Evolutionary conservation across 2,888 invertebrate species (phyloP).

Genomic region (Drosophila nigricruria): DNA sequence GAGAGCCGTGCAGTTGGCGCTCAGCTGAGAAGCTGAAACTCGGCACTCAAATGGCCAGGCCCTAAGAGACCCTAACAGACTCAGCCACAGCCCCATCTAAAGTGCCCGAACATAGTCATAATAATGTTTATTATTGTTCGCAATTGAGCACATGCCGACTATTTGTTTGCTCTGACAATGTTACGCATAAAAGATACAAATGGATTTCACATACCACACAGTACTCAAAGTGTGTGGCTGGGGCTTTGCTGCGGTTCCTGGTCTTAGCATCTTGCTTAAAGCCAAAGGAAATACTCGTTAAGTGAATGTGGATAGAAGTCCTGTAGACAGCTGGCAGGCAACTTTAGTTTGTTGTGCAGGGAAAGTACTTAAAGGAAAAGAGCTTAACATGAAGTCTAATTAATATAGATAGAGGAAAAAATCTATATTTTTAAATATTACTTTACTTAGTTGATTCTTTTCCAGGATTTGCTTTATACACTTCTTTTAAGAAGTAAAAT

Average conservation of each 20-base stretch:
- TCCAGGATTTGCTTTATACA: no score
- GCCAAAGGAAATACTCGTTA: conserved; percentile 5
- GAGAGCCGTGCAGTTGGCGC: conserved; percentile 1
- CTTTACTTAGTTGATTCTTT: no score
- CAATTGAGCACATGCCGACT: conserved; percentile 52
- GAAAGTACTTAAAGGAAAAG: no score
- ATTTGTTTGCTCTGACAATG: conserved; percentile 36
- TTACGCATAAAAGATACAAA: conserved; percentile 52
- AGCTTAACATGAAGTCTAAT: neutral
- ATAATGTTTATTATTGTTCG: conserved; percentile 74
- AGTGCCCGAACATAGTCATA: conserved; percentile 65
- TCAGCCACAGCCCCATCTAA: conserved; percentile 55
- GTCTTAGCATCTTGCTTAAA: conserved; percentile 8
- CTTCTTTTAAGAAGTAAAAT: no score
- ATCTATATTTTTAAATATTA: no score
- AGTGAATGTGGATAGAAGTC: neutral
- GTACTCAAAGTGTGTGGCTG: neutral
- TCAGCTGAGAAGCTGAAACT: conserved; percentile 11
- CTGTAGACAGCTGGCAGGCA: neutral
- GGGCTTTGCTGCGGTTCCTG: neutral
- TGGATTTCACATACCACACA: conserved; percentile 31
- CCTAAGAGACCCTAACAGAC: conserved; percentile 54
- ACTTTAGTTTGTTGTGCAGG: neutral
- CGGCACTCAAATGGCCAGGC: conserved; percentile 31
- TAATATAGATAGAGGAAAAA: neutral